Percentiles rank a stretch among this genome's conserved stretches.
These are phyloP conservation scores for Dryocosmus kuriphilus DNA, from an alignment of 2,888 invertebrate species.

Conservation along the genomic window DNA sequence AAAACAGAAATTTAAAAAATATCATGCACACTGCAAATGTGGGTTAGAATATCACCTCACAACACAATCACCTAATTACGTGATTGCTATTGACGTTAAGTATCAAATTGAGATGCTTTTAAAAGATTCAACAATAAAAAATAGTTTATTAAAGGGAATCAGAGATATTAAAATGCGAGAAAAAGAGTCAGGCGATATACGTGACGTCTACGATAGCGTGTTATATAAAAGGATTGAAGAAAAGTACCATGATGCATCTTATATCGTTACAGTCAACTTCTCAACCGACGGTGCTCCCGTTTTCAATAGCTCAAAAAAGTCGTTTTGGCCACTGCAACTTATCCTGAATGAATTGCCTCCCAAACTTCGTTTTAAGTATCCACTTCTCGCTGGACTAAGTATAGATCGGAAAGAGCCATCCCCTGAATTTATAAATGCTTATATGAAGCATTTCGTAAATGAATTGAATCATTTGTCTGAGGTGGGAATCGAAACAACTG, in stretches of 20 bases:
- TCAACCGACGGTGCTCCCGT: conserved; percentile 36
- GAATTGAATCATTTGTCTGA: not conserved
- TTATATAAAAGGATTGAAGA: not conserved
- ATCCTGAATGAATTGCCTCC: conserved; percentile 14
- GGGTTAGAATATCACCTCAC: no score
- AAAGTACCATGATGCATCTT: not conserved
- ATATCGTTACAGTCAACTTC: conserved; percentile 3
- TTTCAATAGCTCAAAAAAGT: conserved; percentile 34
- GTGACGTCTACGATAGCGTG: not conserved
- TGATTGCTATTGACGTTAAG: no score
- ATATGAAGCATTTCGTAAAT: not conserved
- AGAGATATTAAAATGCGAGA: no score
- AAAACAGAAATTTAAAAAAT: no score
- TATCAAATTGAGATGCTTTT: no score
- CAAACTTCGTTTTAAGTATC: not conserved
- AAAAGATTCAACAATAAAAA: no score
- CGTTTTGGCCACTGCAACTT: conserved; percentile 27
- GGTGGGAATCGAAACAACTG: conserved; percentile 41
- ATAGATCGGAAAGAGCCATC: not conserved
- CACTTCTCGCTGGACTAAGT: conserved; percentile 2
- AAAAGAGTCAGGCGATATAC: no score
- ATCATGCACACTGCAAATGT: no score
- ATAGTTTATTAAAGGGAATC: not conserved
- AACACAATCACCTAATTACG: no score
- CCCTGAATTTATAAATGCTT: conserved; percentile 10